Evolutionary conservation across 2,113 vertebrate genomes (phyloP).

Genomic region (Nothobranchius kuhntae): DNA sequence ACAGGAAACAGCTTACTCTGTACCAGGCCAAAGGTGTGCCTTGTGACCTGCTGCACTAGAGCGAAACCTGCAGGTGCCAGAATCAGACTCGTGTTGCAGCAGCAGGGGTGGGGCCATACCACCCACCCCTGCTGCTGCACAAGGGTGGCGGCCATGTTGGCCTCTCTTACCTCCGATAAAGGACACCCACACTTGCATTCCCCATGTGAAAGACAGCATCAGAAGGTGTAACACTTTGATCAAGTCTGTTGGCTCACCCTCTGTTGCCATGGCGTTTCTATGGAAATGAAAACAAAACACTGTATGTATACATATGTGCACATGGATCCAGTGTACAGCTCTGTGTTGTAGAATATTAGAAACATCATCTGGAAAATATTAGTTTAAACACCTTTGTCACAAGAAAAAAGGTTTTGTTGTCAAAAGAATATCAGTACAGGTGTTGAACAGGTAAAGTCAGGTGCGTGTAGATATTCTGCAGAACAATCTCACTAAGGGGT

Average conservation of each 20-base stretch:
- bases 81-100: not conserved
- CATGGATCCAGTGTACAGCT: too few species aligned
- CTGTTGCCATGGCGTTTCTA: constrained; percentile 74
- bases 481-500: too few species aligned
- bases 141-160: not conserved
- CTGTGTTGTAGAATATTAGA: too few species aligned
- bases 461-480: too few species aligned
- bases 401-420: too few species aligned
- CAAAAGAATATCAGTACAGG: too few species aligned
- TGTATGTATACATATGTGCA: not conserved
- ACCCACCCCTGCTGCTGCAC: too few species aligned
- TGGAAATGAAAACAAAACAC: not conserved
- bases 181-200: constrained; percentile 90
- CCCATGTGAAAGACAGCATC: constrained; percentile 85
- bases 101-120: too few species aligned
- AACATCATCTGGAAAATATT: too few species aligned
- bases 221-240: constrained; percentile 84
- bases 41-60: constrained; percentile 77
- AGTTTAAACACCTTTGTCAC: too few species aligned
- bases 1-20: constrained; percentile 88
- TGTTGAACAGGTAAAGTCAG: too few species aligned
- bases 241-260: constrained; percentile 78
- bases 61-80: constrained; percentile 78
- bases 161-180: constrained; percentile 83
- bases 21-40: constrained; percentile 86